Percentiles rank a stretch among this genome's conserved stretches.
Conservation (phyloP, 2,113 vertebrate species). For the Peromyscus maniculatus region DNA sequence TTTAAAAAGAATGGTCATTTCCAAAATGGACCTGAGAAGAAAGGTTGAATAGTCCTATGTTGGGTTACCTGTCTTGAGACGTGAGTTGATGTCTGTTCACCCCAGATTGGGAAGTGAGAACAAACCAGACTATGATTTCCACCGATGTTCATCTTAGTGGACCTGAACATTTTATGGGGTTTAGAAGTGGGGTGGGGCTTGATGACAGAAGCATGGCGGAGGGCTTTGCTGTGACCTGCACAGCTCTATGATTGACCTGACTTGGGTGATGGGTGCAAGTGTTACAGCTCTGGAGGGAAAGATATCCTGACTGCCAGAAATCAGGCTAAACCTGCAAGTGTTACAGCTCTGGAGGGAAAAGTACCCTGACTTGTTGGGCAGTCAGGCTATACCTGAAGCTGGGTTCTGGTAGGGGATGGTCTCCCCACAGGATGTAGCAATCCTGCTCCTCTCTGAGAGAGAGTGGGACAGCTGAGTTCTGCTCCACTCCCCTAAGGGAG, state of each 20-base stretch:
- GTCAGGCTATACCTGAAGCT: too few relatives aligned
- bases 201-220: background rate
- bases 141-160: background rate
- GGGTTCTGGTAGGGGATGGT: too few relatives aligned
- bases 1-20: slow-evolving; percentile 19
- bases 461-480: too few relatives aligned
- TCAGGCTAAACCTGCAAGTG: too few relatives aligned
- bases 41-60: background rate
- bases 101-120: background rate
- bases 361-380: too few relatives aligned
- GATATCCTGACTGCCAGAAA: too few relatives aligned
- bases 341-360: too few relatives aligned
- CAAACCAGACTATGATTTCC: background rate
- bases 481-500: too few relatives aligned
- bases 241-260: background rate
- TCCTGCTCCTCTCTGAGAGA: too few relatives aligned
- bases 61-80: background rate
- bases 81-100: background rate
- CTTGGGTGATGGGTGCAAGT: too few relatives aligned
- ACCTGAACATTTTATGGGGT: background rate
- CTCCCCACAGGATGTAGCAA: too few relatives aligned
- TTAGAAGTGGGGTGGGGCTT: background rate
- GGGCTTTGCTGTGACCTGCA: background rate
- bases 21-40: slow-evolving; percentile 12
- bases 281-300: too few relatives aligned